A percentile compares a stretch with the other conserved stretches of the same genome.
Conservation (phyloP, 2,113 vertebrate species). For the Gymnobelideus leadbeateri region DNA sequence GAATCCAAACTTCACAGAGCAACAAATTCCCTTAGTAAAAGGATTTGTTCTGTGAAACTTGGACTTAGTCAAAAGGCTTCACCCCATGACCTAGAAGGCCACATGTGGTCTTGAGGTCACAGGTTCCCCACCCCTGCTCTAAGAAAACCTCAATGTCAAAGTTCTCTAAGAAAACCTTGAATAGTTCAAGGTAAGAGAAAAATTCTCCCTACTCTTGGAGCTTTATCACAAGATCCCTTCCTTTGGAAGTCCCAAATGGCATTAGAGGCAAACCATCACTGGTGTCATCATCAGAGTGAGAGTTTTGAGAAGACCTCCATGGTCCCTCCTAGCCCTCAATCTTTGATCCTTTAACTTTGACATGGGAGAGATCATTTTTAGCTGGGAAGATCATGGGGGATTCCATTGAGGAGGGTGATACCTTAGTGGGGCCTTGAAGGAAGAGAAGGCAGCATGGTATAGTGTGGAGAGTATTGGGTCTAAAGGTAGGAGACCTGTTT, state of each 20-base stretch:
- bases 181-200: neutral
- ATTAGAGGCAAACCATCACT: neutral
- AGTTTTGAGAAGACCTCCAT: neutral
- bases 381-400: neutral
- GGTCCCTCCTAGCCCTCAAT: neutral
- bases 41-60: no score
- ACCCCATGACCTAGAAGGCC: no score
- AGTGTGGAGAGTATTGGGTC: neutral
- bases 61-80: no score
- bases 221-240: neutral
- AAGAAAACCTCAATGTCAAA: neutral
- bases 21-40: no score
- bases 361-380: neutral
- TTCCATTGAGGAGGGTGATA: neutral
- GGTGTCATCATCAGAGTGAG: neutral
- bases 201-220: neutral
- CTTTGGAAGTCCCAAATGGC: neutral
- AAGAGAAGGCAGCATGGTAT: neutral
- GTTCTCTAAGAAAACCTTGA: neutral
- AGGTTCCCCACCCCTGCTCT: no score
- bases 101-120: no score
- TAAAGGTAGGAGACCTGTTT: no score
- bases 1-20: no score
- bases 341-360: neutral
- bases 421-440: neutral